Evolutionary conservation across 2,888 invertebrate species (phyloP).

Genomic region (Habroteleia sp.): DNA sequence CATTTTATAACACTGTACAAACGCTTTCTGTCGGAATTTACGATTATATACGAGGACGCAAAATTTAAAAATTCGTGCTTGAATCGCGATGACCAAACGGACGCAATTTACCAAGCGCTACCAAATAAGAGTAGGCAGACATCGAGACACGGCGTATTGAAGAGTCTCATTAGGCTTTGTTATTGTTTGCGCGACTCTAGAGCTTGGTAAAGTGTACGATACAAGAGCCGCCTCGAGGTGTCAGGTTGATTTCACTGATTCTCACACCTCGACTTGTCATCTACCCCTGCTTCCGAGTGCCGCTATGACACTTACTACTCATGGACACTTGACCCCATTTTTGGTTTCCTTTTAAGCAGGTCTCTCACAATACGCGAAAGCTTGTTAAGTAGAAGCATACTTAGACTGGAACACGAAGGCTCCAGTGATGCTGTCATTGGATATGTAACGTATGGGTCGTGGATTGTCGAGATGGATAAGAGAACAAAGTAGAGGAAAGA

Average conservation of each 20-base stretch:
- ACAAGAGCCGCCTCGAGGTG: conserved; percentile 80
- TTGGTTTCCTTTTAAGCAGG: conserved; percentile 81
- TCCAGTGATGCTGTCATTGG: conserved; percentile 55
- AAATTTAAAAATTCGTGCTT: neutral
- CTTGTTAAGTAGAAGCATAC: conserved; percentile 80
- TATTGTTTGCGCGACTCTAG: conserved; percentile 79
- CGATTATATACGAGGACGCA: neutral
- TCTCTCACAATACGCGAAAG: conserved; percentile 79
- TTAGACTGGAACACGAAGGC: conserved; percentile 74
- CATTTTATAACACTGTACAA: conserved; percentile 1
- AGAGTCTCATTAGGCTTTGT: conserved; percentile 81
- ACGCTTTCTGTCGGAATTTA: conserved; percentile 1
- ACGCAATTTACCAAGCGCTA: neutral
- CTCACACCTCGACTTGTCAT: conserved; percentile 75
- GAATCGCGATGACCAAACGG: neutral
- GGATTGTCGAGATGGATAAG: conserved; percentile 40
- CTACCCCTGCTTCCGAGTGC: conserved; percentile 58
- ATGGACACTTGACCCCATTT: conserved; percentile 79
- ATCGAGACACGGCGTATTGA: conserved; percentile 73
- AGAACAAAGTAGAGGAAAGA: conserved; percentile 34
- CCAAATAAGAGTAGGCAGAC: conserved; percentile 45
- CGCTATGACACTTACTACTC: conserved; percentile 66
- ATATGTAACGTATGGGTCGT: conserved; percentile 50
- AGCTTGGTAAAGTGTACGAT: conserved; percentile 73
- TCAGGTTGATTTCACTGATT: conserved; percentile 80